Evolutionary conservation across 1,140 invertebrate species (phyloP), one percentile per base, ranked within the genome.

Genomic region (Phymorhynchus buccinoides): DNA sequence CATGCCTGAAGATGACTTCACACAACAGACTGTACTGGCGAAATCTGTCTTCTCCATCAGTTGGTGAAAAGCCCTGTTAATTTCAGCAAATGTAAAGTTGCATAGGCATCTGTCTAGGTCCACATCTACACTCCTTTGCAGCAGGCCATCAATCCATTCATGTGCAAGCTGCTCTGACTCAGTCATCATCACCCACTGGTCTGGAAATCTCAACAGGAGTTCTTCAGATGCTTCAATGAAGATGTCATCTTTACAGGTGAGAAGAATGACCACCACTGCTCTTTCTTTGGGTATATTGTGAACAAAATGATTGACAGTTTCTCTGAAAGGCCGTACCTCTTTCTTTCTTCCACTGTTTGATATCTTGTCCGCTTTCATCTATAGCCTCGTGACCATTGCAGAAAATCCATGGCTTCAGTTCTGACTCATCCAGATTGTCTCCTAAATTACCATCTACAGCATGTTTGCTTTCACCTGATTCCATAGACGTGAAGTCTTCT

Each of bases 201-300:
- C 77, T 56, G 86, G 82, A 78, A 91, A 89, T 41, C 80, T 88
- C 9, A 87, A 48, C 3, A 89, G 35, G 42, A 88, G 71, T 68
- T 91, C 90, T 16, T 90, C 89, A 41, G 87, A 88, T 16, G 88
- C 88, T 68, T 91, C 89, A 41, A 90, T 83, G 82, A 90, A 83
- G 27, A 90, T 84, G 27, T 88, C 88, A 39, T 89, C 85, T 41
- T 90, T 89, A 6, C 89, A 89, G 9, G 90, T 80, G 35, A 91
- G 68, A 48, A 88, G 83, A 71, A 90, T 88, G 16, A 91, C 80
- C 1, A 90, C 81, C 2, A 90, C 75, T 27, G 88, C 89, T 83
- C 90, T 87, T 16, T 82, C 87, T n/a, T 86, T 48, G 27, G 89
- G 89, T 42, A 90, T 87, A 73, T 84, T 87, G 75, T 88, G 62